These are phyloP conservation scores for Eupithecia abbreviata DNA, from an alignment of 2,888 invertebrate species.

Conservation along the genomic window DNA sequence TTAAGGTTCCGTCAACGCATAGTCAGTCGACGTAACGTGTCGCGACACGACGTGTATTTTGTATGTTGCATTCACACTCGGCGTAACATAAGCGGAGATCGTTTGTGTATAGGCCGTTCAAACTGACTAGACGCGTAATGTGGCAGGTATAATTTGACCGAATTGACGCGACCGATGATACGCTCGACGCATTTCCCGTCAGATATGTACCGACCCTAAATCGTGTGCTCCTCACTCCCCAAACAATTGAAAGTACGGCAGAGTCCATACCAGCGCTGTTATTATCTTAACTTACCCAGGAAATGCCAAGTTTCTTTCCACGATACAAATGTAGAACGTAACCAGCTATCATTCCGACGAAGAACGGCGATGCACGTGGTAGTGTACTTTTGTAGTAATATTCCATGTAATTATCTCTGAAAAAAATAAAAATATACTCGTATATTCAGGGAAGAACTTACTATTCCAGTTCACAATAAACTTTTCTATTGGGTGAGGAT, in stretches of 20 bases:
- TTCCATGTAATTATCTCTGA: conserved; percentile 46
- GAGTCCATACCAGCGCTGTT: background rate
- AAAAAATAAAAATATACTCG: background rate
- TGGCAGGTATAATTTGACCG: too few relatives aligned
- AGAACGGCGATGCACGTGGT: conserved; percentile 58
- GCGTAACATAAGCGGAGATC: too few relatives aligned
- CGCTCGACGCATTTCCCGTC: too few relatives aligned
- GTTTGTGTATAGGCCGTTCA: too few relatives aligned
- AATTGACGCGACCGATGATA: too few relatives aligned
- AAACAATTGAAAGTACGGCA: background rate
- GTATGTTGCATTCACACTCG: too few relatives aligned
- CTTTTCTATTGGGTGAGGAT: background rate
- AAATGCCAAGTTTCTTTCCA: conserved; percentile 47
- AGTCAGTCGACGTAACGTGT: too few relatives aligned
- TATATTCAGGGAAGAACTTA: background rate
- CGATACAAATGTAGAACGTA: conserved; percentile 55
- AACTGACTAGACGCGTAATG: too few relatives aligned
- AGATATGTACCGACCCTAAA: too few relatives aligned
- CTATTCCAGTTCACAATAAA: background rate
- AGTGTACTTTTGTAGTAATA: conserved; percentile 59
- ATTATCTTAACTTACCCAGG: conserved; percentile 49
- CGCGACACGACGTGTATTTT: too few relatives aligned
- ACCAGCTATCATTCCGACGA: conserved; percentile 63
- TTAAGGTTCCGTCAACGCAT: too few relatives aligned
- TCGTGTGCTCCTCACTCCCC: background rate